Evolutionary conservation across 2,797 vertebrate species (phyloP), one percentile per base, ranked within the genome.

Genomic region (Pangasius larnaudii): DNA sequence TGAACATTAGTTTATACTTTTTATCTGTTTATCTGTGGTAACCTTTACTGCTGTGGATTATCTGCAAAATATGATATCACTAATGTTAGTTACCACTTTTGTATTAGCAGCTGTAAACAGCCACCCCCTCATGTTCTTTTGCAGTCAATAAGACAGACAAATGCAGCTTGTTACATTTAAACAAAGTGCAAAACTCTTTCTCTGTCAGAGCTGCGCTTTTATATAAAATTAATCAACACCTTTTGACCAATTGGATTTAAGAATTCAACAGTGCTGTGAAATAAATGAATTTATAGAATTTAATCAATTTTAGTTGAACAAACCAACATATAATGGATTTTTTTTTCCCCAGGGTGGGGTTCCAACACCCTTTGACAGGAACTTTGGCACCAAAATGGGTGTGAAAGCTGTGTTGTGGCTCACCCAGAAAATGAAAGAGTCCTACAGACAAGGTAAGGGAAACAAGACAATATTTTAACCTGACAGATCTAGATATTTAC

Each of bases 351-450:
- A 99, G 98, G 98, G 98, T 19, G 98, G 98, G 33, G 96, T 96
- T 6, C 98, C 98, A 1, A 98, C 96, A 74, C 98, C 98, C 1
- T 98, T 99, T 8, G 98, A 99, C 94, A 96, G 98, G 91, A 99
- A 99, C 87, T 99, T 99, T 58, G 98, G 95, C 89, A 99, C 98
- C 36, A 99, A 99, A 93, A 97, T 99, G 97, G 98, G 98, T 0
- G 94, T 97, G 67, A 99, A 99, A 91, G 95, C 98, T 0, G 96
- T 99, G 91, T 95, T 97, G n/a, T 99, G 98, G 98, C 94, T 99
- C 91, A 97, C 96, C 0, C 96, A 96, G 59, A 98, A 98, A 93
- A 95, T 99, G 93, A 98, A 97, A 93, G 97, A 98, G 88, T 97
- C 96, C 88, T 96, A 97, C 92, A 96, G 98, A 92, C 98, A 99